Evolutionary conservation across 2,113 vertebrate species (phyloP).

Genomic region (Pluvianellus socialis): DNA sequence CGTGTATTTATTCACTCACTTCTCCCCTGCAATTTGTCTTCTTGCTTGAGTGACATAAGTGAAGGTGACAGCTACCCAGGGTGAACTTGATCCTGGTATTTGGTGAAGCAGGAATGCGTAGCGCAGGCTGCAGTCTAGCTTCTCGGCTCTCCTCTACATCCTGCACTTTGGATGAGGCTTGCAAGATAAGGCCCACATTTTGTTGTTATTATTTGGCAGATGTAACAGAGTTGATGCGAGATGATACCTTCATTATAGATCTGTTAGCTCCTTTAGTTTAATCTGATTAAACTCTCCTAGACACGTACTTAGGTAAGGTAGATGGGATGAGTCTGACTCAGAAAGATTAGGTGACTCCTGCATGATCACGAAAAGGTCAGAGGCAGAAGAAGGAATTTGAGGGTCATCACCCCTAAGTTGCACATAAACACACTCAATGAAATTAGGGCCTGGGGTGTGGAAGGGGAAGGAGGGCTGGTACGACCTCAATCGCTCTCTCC

Average conservation of each 20-base stretch:
- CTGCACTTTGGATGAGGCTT: background rate
- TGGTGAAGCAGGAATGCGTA: background rate
- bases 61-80: background rate
- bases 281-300: slow-evolving; percentile 1
- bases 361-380: background rate
- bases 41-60: background rate
- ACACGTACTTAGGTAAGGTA: background rate
- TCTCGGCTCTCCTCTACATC: background rate
- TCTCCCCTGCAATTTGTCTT: background rate
- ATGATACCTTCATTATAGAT: background rate
- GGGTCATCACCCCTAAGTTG: background rate
- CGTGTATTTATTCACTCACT: background rate
- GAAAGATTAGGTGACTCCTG: background rate
- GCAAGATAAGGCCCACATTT: background rate
- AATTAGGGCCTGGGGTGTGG: background rate
- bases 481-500: fast-evolving
- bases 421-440: background rate
- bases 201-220: background rate
- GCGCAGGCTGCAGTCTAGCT: background rate
- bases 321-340: background rate
- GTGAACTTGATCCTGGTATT: background rate
- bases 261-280: background rate
- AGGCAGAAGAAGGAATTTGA: background rate
- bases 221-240: background rate
- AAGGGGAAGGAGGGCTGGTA: background rate